Evolutionary conservation across 2,888 invertebrate genomes (phyloP), one percentile per base, ranked within the genome.

Genomic region (Zele albiditarsus): DNA sequence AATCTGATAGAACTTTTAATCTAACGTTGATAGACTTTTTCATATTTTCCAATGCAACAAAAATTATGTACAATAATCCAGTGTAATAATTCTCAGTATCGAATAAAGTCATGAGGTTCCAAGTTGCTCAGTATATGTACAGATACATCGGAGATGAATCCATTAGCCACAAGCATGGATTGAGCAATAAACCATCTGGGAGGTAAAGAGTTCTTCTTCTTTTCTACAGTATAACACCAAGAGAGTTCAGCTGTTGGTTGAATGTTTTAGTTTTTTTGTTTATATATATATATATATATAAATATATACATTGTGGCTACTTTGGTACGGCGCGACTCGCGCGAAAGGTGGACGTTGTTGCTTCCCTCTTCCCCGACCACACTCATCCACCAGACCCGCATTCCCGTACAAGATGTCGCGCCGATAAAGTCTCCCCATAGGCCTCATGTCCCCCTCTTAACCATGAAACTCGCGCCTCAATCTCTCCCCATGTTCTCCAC

Each of bases 381-480:
- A 82, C 83, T 84, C 84, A 86, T 85, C 83, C 84, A 84, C 84
- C 84, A 81, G 86, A 84, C 88, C 88, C 88, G 87, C 88, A 88
- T 88, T 88, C 88, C 85, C 88, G 82, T 88, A 89, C 89, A 89
- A 89, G 89, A 89, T 89, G 88, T 89, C 89, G 88, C 87, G 85
- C 88, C 88, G 89, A 89, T 89, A 89, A 89, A 87, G 84, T 82
- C 82, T 82, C 82, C 83, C 80, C 77, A 73, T 74, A 73, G 80
- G 79, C 81, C 78, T 76, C 71, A 73, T 73, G 71, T 74, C 78
- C 79, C 75, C 74, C 79, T 74, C 75, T 77, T 72, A 62, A 42
- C 72, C 57, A 65, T 67, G 49, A 75, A 78, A 75, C 75, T 71
- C 68, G 68, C 66, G 71, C 73, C 74, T 65, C 66, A 74, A 66